Evolutionary conservation across 2,888 invertebrate genomes (phyloP), one percentile per base, ranked within the genome.

Genomic region (Helobdella robusta): DNA sequence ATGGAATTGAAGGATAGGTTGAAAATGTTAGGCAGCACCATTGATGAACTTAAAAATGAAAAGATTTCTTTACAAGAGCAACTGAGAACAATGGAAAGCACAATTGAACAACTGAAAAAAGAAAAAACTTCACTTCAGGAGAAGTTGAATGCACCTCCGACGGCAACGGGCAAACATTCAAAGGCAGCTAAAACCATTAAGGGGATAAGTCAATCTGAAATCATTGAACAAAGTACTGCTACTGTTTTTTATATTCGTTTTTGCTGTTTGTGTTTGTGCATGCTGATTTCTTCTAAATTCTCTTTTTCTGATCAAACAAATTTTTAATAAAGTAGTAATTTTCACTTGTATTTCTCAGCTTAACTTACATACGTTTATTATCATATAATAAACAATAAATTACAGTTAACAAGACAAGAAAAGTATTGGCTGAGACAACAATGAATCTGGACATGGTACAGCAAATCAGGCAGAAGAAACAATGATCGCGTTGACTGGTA

Each of bases 391-490:
- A 5, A 18, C 20, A 59, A 5, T 23, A 59, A 4, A 5, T 35
- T 35, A n/a, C 46, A 60, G 60, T 60, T 6, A 60, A 60, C 46
- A 60, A 60, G 44, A 60, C 60, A 40, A 20, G 60, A 25, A 40
- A 60, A 30, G 46, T 60, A 28, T 46, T 60, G 4, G 60, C 60
- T 23, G 44, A 60, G 46, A 60, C 60, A 2, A 44, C 60, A 11
- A 15, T 60, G 44, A 60, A 60, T 36, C 60, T 60, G 28, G 60
- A 46, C 25, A 15, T 60, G 44, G 60, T n/a, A 1, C 56, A 32
- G n/a, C 56, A 56, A n/a, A n/a, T n/a, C n/a, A n/a, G n/a, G n/a
- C n/a, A n/a, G n/a, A n/a, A n/a, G n/a, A n/a, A n/a, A n/a, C n/a
- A n/a, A n/a, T n/a, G n/a, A n/a, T n/a, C n/a, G n/a, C n/a, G n/a